Percentiles rank a stretch among this genome's conserved stretches.
Conservation (phyloP, 1,140 invertebrate genomes). For the Fragariocoptes setiger region DNA sequence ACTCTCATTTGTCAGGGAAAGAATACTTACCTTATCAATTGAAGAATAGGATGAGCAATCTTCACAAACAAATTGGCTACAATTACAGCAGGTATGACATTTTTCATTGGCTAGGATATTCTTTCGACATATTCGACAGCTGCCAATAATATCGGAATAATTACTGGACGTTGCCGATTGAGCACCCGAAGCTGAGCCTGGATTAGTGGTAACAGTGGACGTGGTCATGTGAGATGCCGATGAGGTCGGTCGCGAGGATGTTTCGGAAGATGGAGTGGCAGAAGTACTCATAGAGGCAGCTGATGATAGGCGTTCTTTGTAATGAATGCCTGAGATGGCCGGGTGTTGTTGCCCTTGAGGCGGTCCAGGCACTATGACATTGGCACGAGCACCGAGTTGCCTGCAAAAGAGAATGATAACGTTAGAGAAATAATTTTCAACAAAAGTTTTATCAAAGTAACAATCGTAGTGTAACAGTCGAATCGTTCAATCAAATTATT, state of each 20-base stretch:
- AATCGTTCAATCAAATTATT: too few relatives aligned
- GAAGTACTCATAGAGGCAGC: not conserved
- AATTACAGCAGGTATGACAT: constrained; percentile 47
- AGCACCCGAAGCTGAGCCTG: not conserved
- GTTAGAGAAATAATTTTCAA: too few relatives aligned
- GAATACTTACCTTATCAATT: not conserved
- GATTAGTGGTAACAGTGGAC: not conserved
- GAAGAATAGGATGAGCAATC: constrained; percentile 54
- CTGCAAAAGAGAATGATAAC: too few relatives aligned
- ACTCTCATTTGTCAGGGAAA: too few relatives aligned
- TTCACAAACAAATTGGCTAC: constrained; percentile 55
- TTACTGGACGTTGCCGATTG: not conserved
- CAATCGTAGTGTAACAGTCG: too few relatives aligned
- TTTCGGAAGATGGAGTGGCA: not conserved
- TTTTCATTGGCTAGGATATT: constrained; percentile 50
- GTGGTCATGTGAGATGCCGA: not conserved
- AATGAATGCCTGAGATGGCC: not conserved
- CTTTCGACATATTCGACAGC: constrained; percentile 48
- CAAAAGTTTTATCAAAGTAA: too few relatives aligned
- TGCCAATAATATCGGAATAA: constrained; percentile 2
- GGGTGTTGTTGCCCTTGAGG: too few relatives aligned
- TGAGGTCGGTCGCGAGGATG: not conserved
- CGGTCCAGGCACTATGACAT: too few relatives aligned
- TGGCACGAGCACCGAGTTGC: too few relatives aligned
- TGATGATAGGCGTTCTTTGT: not conserved